Evolutionary conservation across 2,797 vertebrate genomes (phyloP), one percentile per base, ranked within the genome.

Genomic region (Acipenser ruthenus): DNA sequence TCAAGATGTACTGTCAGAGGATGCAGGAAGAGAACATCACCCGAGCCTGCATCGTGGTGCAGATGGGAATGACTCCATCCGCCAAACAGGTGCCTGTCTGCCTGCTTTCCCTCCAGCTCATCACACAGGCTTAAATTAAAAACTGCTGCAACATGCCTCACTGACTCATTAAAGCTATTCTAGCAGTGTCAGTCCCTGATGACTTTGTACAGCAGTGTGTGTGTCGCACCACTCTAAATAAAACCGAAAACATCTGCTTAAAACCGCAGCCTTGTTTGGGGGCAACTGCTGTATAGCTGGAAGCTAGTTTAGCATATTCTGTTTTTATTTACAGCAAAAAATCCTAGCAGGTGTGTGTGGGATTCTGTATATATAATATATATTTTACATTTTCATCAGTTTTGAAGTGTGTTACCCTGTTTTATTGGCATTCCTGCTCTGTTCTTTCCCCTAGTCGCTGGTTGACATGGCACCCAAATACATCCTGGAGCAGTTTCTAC

Each of bases 1-100:
- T 99, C 72, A 99, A 99, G 79, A 96, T 98, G 90, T 99, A 99
- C 80, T 99, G 96, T 72, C 95, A 99, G 78, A 87, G 94, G 47
- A 99, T 98, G 96, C 97, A 99, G 81, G 96, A 99, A 71, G 95
- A 99, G 80, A 99, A 99, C 83, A 99, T 99, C 83, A 99, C 96
- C 0, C 81, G 95, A 0, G 95, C 95, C 0, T 90, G 96, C 71
- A 97, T 96, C 10, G 95, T 98, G 67, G 95, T 98, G 10, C 97
- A 99, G 83, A 95, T 97, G 77, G 96, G 96, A 69, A 98, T 98
- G 96, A 98, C 97, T 0, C 96, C 97, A 0, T 99, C 96, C 0
- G 97, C 96, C 1, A 99, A 99, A 78, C 95, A 98, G 93, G 94
- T 95, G 1, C 0, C 0, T 55, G n/a, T 6, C 23, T 69, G 15